Base-by-base conservation (phyloP, 2,797 vertebrate genomes). In the Cryptoprocta ferox region DNA sequence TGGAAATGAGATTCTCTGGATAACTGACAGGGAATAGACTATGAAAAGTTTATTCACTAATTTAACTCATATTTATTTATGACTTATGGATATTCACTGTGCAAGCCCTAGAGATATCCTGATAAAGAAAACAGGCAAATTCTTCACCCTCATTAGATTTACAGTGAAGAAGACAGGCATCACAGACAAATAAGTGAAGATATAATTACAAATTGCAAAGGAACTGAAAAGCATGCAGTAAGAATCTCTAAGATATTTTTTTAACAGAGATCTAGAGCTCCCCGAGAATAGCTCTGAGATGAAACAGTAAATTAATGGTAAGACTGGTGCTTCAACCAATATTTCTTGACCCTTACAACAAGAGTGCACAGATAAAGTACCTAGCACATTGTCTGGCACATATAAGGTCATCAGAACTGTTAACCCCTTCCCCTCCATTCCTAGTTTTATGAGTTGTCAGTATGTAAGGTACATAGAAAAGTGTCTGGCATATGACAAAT, bases 21-120 rank as follows among this genome's bases (percentile, higher is more conserved):
- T 71, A 91, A 87, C 37, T 80, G 81, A 86, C 70, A 85, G 32
- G 6, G 48, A 56, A 3, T 73, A 68, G 65, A 30, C 30, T 65
- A 35, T 78, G 65, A 91, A 80, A 87, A 0, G 5, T 68, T 95
- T 87, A 42, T 56, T 83, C 48, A 59, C 28, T 86, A 70, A 84
- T 65, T 80, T 79, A 81, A 93, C 11, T n/a, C 39, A 39, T 50
- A 48, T 92, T 92, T 82, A 87, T 86, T 71, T 87, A 85, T 71
- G 2, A 37, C 10, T 63, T 68, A 82, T 42, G n/a, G 18, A 32
- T n/a, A 91, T 13, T 8, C 35, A 32, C 4, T 26, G 28, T 48
- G 32, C 6, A 70, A 88, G 5, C 12, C 21, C 15, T 83, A 37
- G 14, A 48, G 39, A 45, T 37, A 71, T 19, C 39, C 61, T 3